phyloP scores from a whole-genome alignment of 2,888 invertebrate species.

The Cryptus armator region DNA sequence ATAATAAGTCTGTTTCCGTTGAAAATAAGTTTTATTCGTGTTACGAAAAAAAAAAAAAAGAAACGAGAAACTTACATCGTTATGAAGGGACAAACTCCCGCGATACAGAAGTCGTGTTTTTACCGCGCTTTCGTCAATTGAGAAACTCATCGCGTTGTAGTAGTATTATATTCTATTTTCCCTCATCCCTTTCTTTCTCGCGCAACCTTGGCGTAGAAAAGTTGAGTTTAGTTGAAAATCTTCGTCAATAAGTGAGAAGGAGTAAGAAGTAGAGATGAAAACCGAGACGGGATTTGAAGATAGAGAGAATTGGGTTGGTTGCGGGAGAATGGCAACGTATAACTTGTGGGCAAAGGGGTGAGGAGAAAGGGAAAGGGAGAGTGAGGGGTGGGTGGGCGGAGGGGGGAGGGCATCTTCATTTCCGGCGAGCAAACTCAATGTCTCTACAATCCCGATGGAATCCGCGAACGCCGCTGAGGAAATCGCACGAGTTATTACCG shows the following conservation, averaged over 20 bases:
- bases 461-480: constrained; percentile 36
- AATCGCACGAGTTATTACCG: constrained; percentile 56
- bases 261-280: constrained; percentile 25
- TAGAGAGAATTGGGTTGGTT: constrained; percentile 13
- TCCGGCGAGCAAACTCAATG: constrained; percentile 41
- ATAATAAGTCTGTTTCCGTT: no score
- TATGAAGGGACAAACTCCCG: constrained; percentile 25
- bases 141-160: constrained; percentile 46
- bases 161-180: constrained; percentile 57
- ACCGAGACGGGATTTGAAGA: constrained; percentile 1
- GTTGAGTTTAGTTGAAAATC: constrained; percentile 55
- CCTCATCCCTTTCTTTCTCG: constrained; percentile 30
- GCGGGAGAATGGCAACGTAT: neutral
- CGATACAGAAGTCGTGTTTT: constrained; percentile 43
- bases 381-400: neutral
- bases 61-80: no score
- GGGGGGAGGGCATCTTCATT: constrained; percentile 45
- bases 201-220: constrained; percentile 47
- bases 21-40: no score
- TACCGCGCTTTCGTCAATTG: constrained; percentile 9
- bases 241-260: constrained; percentile 48
- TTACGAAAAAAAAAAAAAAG: no score
- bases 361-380: neutral
- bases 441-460: constrained; percentile 47
- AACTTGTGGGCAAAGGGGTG: neutral